Evolutionary conservation across 1,140 invertebrate species (phyloP).

Genomic region (Formica selysi): DNA sequence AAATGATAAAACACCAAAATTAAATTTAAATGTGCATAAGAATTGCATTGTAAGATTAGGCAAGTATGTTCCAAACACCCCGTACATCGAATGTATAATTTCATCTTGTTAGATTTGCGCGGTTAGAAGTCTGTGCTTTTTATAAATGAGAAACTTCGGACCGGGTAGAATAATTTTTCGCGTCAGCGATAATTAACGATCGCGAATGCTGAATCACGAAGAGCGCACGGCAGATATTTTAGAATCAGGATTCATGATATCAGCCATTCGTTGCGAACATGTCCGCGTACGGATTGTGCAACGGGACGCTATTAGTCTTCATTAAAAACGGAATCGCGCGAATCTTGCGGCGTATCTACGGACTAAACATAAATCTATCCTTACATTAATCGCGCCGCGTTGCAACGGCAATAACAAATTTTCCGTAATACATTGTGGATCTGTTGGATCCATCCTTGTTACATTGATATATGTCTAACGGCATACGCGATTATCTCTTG

Average conservation of each 20-base stretch:
- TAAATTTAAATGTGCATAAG: not conserved
- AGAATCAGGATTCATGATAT: constrained; percentile 53
- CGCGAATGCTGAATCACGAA: constrained; percentile 25
- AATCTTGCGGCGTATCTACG: constrained; percentile 37
- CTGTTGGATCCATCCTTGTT: constrained; percentile 13
- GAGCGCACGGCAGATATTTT: constrained; percentile 12
- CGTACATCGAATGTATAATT: constrained; percentile 24
- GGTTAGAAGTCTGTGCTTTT: constrained; percentile 16
- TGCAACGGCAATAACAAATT: constrained; percentile 13
- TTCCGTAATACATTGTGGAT: constrained; percentile 29
- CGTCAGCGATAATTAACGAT: constrained; percentile 52
- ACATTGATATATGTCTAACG: not conserved
- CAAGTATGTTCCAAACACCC: constrained; percentile 9
- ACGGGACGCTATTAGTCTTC: constrained; percentile 52
- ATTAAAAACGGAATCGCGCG: constrained; percentile 29
- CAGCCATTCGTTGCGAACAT: constrained; percentile 31
- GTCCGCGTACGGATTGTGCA: constrained; percentile 40
- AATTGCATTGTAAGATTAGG: not conserved
- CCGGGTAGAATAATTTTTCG: not conserved
- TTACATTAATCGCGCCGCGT: constrained; percentile 1
- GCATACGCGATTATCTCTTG: constrained; percentile 1
- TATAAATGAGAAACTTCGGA: constrained; percentile 30
- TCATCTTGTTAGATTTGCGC: constrained; percentile 40
- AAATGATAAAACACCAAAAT: not conserved
- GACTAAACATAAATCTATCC: constrained; percentile 51